Percentiles rank a stretch among this genome's conserved stretches.
These are phyloP conservation scores for Dysmachus trigonus DNA, from an alignment of 2,888 invertebrate genomes.

Conservation along the genomic window DNA sequence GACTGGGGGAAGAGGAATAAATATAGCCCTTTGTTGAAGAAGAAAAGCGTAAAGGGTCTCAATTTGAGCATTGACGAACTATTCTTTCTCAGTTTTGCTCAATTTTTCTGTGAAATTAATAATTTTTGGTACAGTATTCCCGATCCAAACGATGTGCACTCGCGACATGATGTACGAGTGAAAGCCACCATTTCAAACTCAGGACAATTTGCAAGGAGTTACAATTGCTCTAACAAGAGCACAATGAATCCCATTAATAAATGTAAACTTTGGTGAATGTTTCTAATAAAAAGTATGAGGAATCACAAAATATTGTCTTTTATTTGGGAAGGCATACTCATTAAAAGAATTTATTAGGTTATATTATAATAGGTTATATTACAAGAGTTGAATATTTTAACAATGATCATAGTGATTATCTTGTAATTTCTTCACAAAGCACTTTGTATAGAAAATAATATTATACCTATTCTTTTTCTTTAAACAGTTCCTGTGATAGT, in stretches of 20 bases:
- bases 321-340: no score
- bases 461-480: no score
- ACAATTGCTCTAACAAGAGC: not conserved
- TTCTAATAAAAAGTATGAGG: not conserved
- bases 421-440: no score
- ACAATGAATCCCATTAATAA: slow-evolving; percentile 13
- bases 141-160: slow-evolving; percentile 2
- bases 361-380: no score
- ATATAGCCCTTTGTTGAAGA: not conserved
- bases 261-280: not conserved
- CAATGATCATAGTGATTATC: no score
- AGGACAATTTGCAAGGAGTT: not conserved
- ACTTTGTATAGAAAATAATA: no score
- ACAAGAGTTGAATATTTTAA: no score
- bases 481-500: no score
- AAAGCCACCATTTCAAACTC: not conserved
- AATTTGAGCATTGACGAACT: not conserved
- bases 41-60: not conserved
- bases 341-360: no score
- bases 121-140: not conserved
- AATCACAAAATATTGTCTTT: not conserved
- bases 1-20: not conserved
- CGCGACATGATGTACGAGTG: not conserved
- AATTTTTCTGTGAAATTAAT: slow-evolving; percentile 32
- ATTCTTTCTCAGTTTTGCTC: slow-evolving; percentile 13